Conservation (phyloP, 2,113 vertebrate species). For the Chauna torquata region DNA sequence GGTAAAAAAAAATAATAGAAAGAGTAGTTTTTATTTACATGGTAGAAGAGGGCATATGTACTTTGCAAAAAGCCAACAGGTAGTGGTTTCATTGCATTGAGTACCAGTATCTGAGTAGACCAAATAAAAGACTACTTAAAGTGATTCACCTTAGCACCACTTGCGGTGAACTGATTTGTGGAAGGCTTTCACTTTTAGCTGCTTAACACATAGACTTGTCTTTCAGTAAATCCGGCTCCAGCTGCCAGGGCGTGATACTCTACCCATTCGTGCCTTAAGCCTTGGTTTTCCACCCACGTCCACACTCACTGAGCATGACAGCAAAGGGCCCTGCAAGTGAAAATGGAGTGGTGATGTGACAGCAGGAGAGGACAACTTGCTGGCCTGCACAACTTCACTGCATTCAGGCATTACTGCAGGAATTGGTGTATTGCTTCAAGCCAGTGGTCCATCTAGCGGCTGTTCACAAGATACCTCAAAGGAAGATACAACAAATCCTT, state of each 20-base stretch:
- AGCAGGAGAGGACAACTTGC: neutral
- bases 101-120: neutral
- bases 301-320: neutral
- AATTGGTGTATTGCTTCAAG: neutral
- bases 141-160: neutral
- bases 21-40: neutral
- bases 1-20: neutral
- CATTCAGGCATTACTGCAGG: neutral
- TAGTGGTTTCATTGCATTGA: neutral
- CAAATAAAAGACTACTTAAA: neutral
- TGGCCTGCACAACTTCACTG: neutral
- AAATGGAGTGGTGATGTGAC: neutral
- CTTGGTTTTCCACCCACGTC: fast-evolving
- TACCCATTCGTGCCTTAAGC: neutral
- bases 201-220: neutral
- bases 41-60: neutral
- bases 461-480: neutral
- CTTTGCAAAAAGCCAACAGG: neutral
- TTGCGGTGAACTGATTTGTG: neutral
- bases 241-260: neutral
- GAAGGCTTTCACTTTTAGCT: neutral
- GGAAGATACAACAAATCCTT: neutral
- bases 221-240: neutral
- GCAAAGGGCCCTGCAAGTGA: neutral
- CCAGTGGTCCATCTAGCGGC: neutral